Evolutionary conservation across 2,113 vertebrate species (phyloP), one percentile per base, ranked within the genome.

Genomic region (Solea solea): DNA sequence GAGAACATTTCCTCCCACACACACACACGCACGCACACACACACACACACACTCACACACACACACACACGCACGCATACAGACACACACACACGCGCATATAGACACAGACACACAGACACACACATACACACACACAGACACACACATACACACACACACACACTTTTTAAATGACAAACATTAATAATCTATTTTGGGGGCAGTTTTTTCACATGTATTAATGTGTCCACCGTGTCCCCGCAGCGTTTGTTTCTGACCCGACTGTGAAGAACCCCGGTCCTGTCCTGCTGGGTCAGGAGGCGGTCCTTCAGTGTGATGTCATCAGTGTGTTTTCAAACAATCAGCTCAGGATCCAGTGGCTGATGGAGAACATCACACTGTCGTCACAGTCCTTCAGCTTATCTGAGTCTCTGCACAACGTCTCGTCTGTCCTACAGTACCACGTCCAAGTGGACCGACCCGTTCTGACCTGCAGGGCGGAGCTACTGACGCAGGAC

Each of bases 211-310:
- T 53, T 46, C 7, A 34, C 3, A 6, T 6, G 34, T 34, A 34
- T 34, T 34, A 34, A 34, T 12, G 10, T 48, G 45, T 48, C 12
- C 45, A 34, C 34, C 5, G 34, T 48, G 9, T 48, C 14, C 45
- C 45, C 10, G 1, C 81, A 90, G 88, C 88, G 0, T 84, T 88
- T 45, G 80, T 78, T 0, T 82, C 76, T 27, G 82, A 74, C 54
- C 88, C 80, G 0, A 28, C 87, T 49, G 62, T 90, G 63, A 55
- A 58, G 49, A 15, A 55, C 28, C 60, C 80, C 0, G 81, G 71
- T 62, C 78, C 74, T 0, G 54, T 86, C 13, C 57, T 77, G 6
- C 56, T 85, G 56, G 78, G 65, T 3, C 76, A 74, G 57, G 66
- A 70, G 51, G 63, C 28, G 3, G 11, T 53, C 1, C 27, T 84